Evolutionary conservation across 2,797 vertebrate species (phyloP).

Genomic region (Picus viridis): DNA sequence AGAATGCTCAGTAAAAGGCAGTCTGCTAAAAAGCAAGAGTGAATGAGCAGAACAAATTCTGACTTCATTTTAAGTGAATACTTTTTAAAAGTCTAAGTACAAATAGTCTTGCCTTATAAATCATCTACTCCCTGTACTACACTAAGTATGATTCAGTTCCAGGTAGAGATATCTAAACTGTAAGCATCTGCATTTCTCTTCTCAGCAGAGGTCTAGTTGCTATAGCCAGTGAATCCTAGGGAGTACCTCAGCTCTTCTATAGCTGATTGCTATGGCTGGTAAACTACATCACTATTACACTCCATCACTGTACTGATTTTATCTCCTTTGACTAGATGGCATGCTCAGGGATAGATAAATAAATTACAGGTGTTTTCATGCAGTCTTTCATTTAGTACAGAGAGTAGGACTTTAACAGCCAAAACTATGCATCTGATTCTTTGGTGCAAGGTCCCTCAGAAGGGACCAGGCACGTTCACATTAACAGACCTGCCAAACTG

Average conservation of each 20-base stretch:
- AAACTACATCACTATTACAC: not conserved
- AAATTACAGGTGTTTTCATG: not conserved
- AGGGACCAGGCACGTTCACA: not conserved
- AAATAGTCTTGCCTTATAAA: not conserved
- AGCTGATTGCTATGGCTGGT: not conserved
- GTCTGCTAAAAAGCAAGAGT: not conserved
- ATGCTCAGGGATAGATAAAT: fast-evolving
- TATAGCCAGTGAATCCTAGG: not conserved
- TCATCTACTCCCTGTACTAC: not conserved
- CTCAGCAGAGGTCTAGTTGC: not conserved
- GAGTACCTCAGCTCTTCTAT: not conserved
- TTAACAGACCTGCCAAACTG: not conserved
- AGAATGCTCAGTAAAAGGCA: not conserved
- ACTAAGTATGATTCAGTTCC: not conserved
- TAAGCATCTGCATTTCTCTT: not conserved
- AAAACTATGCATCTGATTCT: not conserved
- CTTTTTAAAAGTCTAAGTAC: not conserved
- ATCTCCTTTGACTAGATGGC: not conserved
- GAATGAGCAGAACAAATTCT: not conserved
- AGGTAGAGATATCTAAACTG: not conserved
- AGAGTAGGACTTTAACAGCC: not conserved
- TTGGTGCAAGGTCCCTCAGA: not conserved
- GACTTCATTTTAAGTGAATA: not conserved
- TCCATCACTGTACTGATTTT: not conserved
- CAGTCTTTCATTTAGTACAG: not conserved